Conservation (phyloP, 2,888 invertebrate genomes). For the Drosophila cognata region DNA sequence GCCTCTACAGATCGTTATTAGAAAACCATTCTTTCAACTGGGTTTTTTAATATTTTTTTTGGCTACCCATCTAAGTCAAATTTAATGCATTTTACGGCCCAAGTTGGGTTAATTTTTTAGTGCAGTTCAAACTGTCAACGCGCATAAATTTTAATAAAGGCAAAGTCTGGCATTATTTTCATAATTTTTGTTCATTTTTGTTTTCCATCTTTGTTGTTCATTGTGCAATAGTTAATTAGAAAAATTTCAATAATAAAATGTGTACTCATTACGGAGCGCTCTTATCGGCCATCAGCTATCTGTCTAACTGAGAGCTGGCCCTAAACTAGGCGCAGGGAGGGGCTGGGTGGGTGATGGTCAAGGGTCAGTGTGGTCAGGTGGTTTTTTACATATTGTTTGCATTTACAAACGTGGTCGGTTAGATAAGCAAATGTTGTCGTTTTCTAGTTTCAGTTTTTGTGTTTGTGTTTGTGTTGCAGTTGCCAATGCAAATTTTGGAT, state of each 20-base stretch:
- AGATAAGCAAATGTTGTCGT: conserved; percentile 60
- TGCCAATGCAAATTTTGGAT: conserved; percentile 38
- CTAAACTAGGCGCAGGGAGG: conserved; percentile 27
- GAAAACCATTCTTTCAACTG: conserved; percentile 19
- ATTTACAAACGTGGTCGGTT: conserved; percentile 49
- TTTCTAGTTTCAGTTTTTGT: conserved; percentile 38
- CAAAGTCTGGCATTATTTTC: conserved; percentile 61
- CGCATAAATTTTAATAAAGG: conserved; percentile 73
- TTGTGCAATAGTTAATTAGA: conserved; percentile 76
- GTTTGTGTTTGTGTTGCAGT: conserved; percentile 37
- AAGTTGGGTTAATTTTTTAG: conserved; percentile 70
- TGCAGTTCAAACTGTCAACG: conserved; percentile 76
- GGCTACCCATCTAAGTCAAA: conserved; percentile 47
- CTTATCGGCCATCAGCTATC: conserved; percentile 59
- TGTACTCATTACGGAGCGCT: conserved; percentile 66
- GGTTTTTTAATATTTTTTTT: conserved; percentile 9
- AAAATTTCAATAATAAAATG: conserved; percentile 71
- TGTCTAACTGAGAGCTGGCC: conserved; percentile 27
- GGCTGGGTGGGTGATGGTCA: neutral
- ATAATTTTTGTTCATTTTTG: conserved; percentile 52
- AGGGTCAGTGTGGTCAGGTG: conserved; percentile 51
- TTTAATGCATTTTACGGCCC: conserved; percentile 72
- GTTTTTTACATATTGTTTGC: conserved; percentile 35
- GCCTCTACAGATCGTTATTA: conserved; percentile 6
- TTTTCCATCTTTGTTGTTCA: neutral